Evolutionary conservation across 2,797 vertebrate genomes (phyloP).

Genomic region (Enteromius mattozi): DNA sequence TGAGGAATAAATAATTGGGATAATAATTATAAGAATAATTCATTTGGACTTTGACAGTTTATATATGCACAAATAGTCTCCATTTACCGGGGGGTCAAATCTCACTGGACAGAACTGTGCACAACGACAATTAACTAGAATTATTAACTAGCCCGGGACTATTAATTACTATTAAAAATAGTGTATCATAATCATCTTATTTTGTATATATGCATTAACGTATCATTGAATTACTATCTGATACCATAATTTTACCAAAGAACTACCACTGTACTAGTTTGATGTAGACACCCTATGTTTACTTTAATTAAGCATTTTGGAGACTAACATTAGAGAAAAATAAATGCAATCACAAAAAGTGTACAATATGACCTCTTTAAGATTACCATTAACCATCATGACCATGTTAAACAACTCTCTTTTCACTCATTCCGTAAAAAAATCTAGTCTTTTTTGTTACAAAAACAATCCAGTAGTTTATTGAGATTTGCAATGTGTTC

Average conservation of each 20-base stretch:
- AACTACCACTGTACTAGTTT: background rate
- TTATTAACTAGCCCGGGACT: background rate
- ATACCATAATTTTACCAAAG: background rate
- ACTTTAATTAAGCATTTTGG: background rate
- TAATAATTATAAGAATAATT: background rate
- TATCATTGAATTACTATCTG: background rate
- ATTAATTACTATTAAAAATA: too few species aligned
- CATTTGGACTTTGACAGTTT: background rate
- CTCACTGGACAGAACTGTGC: background rate
- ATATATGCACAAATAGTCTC: too few species aligned
- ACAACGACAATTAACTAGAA: background rate
- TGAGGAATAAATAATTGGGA: background rate
- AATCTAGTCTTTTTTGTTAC: background rate
- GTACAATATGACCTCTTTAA: background rate
- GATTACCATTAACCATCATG: background rate
- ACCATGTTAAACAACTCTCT: background rate
- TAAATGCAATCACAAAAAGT: background rate
- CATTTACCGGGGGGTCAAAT: background rate
- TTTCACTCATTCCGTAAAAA: background rate
- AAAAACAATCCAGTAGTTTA: constrained; percentile 55
- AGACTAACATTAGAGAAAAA: background rate
- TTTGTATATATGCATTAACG: background rate
- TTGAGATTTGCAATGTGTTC: constrained; percentile 48
- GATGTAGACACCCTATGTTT: background rate
- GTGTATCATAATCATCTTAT: too few species aligned